Conservation (phyloP, 2,113 vertebrate genomes). For the Tonatia bakeri region DNA sequence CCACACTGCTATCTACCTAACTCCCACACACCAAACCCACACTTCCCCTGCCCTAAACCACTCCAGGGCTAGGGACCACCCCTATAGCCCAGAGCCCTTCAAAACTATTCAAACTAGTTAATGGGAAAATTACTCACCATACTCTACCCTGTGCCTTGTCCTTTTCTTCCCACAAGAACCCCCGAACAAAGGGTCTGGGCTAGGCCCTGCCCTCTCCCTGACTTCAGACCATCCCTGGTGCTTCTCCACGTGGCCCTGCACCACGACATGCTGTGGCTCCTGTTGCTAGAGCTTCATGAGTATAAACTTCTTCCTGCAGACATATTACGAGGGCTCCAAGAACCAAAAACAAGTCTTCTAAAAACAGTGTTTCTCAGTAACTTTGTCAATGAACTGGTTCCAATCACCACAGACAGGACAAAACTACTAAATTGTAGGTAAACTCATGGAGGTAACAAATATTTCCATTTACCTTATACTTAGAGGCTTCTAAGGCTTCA, state of each 20-base stretch:
- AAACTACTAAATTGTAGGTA: background rate
- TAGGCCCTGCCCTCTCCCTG: background rate
- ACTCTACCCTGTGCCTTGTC: background rate
- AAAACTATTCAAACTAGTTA: background rate
- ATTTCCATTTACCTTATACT: background rate
- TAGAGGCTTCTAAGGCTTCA: background rate
- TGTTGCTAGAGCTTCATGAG: background rate
- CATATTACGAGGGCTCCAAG: background rate
- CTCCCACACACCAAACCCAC: background rate
- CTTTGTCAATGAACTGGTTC: background rate
- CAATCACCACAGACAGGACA: background rate
- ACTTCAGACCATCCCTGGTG: background rate
- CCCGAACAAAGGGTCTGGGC: background rate
- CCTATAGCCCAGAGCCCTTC: background rate
- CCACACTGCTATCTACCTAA: background rate
- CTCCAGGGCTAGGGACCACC: too few species aligned
- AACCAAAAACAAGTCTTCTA: background rate
- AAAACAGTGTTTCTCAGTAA: background rate
- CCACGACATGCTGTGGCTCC: background rate
- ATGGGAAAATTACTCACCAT: background rate
- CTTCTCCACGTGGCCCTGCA: background rate
- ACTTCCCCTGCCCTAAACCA: background rate
- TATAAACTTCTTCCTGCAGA: background rate
- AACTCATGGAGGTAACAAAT: background rate
- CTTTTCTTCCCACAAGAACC: background rate